phyloP scores from a whole-genome alignment of 2,888 invertebrate species.

The Sarcophaga variegata region DNA sequence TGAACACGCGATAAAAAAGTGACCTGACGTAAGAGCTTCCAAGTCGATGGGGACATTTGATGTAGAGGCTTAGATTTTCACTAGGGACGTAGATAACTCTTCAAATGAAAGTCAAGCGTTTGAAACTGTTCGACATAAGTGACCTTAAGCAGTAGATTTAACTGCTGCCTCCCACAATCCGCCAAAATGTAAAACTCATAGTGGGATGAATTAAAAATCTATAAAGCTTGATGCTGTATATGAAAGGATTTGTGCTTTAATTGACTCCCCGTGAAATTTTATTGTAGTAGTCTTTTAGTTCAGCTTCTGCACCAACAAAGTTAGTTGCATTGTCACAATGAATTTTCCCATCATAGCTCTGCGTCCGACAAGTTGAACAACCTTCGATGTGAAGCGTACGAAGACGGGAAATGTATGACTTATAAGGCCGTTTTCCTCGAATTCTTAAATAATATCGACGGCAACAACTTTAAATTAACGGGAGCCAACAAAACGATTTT shows the following conservation, averaged over 20 bases:
- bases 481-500: neutral
- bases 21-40: slow-evolving; percentile 38
- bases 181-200: slow-evolving; percentile 67
- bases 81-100: neutral
- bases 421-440: slow-evolving; percentile 50
- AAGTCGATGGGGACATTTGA: slow-evolving; percentile 55
- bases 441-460: slow-evolving; percentile 29
- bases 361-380: slow-evolving; percentile 38
- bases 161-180: slow-evolving; percentile 55
- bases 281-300: slow-evolving; percentile 16
- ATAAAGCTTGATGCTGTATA: neutral
- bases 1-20: too few species aligned
- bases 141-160: too few species aligned
- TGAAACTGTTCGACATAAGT: neutral
- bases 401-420: slow-evolving; percentile 44
- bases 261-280: neutral
- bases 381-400: neutral
- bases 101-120: slow-evolving; percentile 61
- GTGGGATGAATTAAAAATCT: slow-evolving; percentile 49
- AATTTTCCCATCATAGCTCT: slow-evolving; percentile 44
- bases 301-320: slow-evolving; percentile 55
- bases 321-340: slow-evolving; percentile 41
- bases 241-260: neutral
- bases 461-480: too few species aligned
- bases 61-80: slow-evolving; percentile 64